phyloP scores from a whole-genome alignment of 2,888 invertebrate genomes.

The Stramonita haemastoma region DNA sequence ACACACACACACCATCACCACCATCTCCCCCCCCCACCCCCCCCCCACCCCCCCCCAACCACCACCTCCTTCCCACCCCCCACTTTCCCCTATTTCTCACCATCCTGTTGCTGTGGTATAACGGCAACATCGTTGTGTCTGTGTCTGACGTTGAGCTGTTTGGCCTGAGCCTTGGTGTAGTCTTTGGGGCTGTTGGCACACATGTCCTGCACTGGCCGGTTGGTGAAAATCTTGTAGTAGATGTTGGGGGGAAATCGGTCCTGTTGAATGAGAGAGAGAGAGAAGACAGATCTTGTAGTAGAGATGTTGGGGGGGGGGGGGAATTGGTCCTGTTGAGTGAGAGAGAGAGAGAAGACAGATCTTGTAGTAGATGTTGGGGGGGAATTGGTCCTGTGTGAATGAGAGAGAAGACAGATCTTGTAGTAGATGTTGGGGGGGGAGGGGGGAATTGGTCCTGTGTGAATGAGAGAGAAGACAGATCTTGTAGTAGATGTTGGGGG shows the following conservation, averaged over 20 bases:
- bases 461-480: conserved; percentile 52
- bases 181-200: conserved; percentile 77
- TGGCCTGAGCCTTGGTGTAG: conserved; percentile 71
- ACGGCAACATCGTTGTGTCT: conserved; percentile 63
- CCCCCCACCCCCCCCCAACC: not conserved
- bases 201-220: conserved; percentile 75
- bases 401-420: conserved; percentile 64
- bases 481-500: conserved; percentile 78
- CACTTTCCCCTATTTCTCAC: not conserved
- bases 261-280: conserved; percentile 53
- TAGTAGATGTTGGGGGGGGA: conserved; percentile 78
- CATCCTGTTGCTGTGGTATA: conserved; percentile 1
- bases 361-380: conserved; percentile 78
- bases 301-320: conserved; percentile 77
- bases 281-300: conserved; percentile 75
- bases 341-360: conserved; percentile 52
- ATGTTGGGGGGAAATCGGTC: conserved; percentile 77
- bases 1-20: not conserved
- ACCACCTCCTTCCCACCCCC: not conserved
- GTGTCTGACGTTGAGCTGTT: conserved; percentile 67
- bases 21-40: not conserved
- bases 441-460: conserved; percentile 75
- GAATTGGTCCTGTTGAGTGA: conserved; percentile 70
- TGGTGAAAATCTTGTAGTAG: conserved; percentile 78
- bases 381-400: conserved; percentile 73